phyloP scores from a whole-genome alignment of 2,797 vertebrate genomes.

The Petrocephalus sullivani region DNA sequence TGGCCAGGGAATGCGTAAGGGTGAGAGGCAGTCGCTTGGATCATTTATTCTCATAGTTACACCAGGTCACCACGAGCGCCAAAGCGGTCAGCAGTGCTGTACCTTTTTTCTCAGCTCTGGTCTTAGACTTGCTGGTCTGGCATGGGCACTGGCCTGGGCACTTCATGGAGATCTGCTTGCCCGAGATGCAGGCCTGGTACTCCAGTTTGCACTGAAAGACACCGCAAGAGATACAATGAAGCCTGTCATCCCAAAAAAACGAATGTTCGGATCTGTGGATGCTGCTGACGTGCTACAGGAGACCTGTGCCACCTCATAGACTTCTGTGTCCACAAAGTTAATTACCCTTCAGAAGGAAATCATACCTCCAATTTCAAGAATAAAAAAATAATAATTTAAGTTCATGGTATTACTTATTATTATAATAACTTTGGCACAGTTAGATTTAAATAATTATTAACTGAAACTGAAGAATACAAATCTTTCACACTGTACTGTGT shows the following conservation, averaged over 20 bases:
- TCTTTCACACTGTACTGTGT: not conserved
- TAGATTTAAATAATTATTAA: not conserved
- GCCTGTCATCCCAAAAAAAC: not conserved
- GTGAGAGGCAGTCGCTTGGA: not conserved
- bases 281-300: not conserved
- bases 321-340: not conserved
- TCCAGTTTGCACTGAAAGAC: slow-evolving; percentile 86
- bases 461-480: not conserved
- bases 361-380: not conserved
- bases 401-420: not conserved
- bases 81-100: slow-evolving; percentile 31
- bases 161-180: slow-evolving; percentile 83
- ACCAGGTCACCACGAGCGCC: not conserved
- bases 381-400: not conserved
- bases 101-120: slow-evolving; percentile 75
- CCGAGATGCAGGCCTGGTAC: slow-evolving; percentile 87
- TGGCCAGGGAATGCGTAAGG: not conserved
- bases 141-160: slow-evolving; percentile 87
- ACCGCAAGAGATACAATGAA: not conserved
- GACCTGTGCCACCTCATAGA: not conserved
- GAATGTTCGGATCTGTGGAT: not conserved
- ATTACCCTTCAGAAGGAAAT: not conserved
- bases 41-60: not conserved
- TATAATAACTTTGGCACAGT: not conserved
- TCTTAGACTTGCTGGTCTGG: slow-evolving; percentile 58